phyloP scores from a whole-genome alignment of 2,797 vertebrate species.

The Zenarchopterus dispar region DNA sequence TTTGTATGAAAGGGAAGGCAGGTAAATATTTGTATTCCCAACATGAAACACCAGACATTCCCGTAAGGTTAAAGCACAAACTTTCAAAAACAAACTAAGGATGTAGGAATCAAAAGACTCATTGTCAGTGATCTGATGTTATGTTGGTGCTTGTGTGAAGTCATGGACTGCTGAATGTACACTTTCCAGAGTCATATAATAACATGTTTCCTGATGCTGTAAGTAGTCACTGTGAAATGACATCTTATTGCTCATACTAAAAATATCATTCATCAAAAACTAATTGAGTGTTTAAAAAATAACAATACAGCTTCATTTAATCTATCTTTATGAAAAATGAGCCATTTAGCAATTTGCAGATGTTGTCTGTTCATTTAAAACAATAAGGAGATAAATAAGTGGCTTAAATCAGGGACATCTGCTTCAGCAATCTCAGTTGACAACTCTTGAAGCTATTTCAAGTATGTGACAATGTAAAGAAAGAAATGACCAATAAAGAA shows the following conservation, averaged over 20 bases:
- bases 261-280: constrained; percentile 21
- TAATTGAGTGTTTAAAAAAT: constrained; percentile 21
- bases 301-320: constrained; percentile 9
- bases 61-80: constrained; percentile 28
- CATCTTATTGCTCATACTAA: constrained; percentile 7
- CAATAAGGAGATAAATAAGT: no score
- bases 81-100: constrained; percentile 51
- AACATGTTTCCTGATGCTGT: constrained; percentile 39
- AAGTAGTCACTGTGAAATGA: constrained; percentile 28
- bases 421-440: constrained; percentile 1
- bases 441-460: constrained; percentile 19
- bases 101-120: constrained; percentile 52
- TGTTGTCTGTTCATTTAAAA: no score
- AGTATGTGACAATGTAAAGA: constrained; percentile 8
- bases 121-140: constrained; percentile 44
- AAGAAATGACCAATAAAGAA: constrained; percentile 15
- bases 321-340: constrained; percentile 15
- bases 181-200: constrained; percentile 52
- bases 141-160: constrained; percentile 41
- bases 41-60: constrained; percentile 42
- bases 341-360: constrained; percentile 5
- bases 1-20: constrained; percentile 36
- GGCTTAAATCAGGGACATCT: no score
- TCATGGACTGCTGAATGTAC: constrained; percentile 48
- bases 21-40: constrained; percentile 62